Evolutionary conservation across 2,113 vertebrate species (phyloP), one percentile per base, ranked within the genome.

Genomic region (Coreoperca whiteheadi): DNA sequence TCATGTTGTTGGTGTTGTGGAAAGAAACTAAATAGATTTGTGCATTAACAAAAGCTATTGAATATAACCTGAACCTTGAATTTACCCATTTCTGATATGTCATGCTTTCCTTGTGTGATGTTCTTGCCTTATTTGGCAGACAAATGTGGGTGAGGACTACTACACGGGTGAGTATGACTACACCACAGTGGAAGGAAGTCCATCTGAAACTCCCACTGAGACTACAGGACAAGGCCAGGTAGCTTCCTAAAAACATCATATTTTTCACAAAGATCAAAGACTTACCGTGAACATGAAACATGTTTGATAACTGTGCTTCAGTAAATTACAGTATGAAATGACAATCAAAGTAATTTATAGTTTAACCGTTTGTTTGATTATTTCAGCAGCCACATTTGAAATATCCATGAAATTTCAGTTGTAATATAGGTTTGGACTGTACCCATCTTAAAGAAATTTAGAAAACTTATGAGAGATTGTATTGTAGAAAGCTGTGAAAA

Each of bases 151-250:
- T 78, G 96, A 88, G 77, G 96, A 97, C 15, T 97, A 97, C 67
- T 96, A 96, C 90, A 90, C 79, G 32, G 82, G 87, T 81, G 95
- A 96, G 93, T 95, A 93, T 79, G 94, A 97, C 86, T 99, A 98
- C 79, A 95, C 89, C 80, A 91, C 92, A 5, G 83, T 95, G 86
- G 95, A 96, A 6, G 92, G 95, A 81, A 96, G 92, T 51, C 97
- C 96, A 86, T 97, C 97, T 56, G 94, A 96, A 79, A 85, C 93
- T 82, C 96, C 97, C 28, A 92, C 90, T 16, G 94, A 92, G 66
- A 92, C 94, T 18, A 88, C 93, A 4, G 93, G 92, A 93, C 71
- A 94, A 70, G 96, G 96, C 82, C 93, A 96, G 97, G 97, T 98
- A 97, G 96, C 59, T 28, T 71, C 83, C 65, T 68, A 11, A 8